These are phyloP conservation scores for Meloidogyne chitwoodi DNA, from an alignment of 1,140 invertebrate species.

Conservation along the genomic window DNA sequence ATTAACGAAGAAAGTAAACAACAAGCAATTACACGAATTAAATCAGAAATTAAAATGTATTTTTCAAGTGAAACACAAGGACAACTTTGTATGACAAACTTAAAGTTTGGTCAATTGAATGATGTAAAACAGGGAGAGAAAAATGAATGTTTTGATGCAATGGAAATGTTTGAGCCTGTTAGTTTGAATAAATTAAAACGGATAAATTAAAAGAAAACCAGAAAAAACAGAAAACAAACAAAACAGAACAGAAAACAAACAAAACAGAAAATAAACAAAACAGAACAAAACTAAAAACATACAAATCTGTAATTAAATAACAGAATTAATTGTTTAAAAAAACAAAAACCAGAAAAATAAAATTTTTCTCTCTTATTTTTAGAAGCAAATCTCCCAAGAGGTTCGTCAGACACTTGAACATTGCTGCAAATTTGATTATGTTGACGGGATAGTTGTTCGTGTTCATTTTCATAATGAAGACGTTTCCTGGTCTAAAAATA, in stretches of 20 bases:
- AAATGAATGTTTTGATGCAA: conserved; percentile 19
- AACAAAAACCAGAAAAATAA: too few relatives aligned
- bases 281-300: too few relatives aligned
- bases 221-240: too few relatives aligned
- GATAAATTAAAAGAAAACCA: too few relatives aligned
- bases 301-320: too few relatives aligned
- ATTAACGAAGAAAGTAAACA: conserved; percentile 4
- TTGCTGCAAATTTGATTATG: conserved; percentile 24
- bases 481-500: conserved; percentile 28
- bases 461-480: conserved; percentile 25
- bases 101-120: conserved; percentile 28
- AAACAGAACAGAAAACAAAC: too few relatives aligned
- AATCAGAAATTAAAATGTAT: conserved; percentile 27
- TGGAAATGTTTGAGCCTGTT: conserved; percentile 21
- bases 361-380: neutral
- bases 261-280: too few relatives aligned
- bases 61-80: conserved; percentile 28
- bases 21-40: conserved; percentile 30
- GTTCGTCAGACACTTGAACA: conserved; percentile 11
- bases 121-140: neutral
- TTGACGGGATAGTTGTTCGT: conserved; percentile 29
- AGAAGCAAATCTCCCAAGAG: conserved; percentile 10
- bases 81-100: conserved; percentile 21
- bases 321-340: too few relatives aligned
- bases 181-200: neutral